Evolutionary conservation across 2,113 vertebrate species (phyloP).

Genomic region (Corapipo altera): DNA sequence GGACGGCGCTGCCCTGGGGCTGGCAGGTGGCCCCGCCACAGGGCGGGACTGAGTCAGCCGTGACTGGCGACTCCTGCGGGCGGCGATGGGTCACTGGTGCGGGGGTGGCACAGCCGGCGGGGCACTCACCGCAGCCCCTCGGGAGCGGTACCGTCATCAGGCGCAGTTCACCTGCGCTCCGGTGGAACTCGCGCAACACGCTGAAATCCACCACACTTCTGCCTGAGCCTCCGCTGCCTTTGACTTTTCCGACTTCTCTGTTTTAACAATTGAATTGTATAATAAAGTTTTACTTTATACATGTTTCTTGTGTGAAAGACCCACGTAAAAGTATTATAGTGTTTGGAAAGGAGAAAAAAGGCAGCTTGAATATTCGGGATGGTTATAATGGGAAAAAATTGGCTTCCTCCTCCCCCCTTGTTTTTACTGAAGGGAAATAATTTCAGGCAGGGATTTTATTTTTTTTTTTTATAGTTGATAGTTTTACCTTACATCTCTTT

Average conservation of each 20-base stretch:
- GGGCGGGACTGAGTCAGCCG: neutral
- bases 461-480: neutral
- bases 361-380: neutral
- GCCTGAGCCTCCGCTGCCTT: neutral
- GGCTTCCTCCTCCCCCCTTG: neutral
- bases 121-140: neutral
- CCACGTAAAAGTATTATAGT: neutral
- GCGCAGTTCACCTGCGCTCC: neutral
- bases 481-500: neutral
- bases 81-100: neutral
- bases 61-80: neutral
- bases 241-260: neutral
- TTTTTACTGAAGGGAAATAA: neutral
- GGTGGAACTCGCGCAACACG: rapidly evolving
- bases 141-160: rapidly evolving
- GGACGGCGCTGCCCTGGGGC: neutral
- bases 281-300: neutral
- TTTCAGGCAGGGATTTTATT: neutral
- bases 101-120: neutral
- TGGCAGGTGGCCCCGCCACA: neutral
- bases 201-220: neutral
- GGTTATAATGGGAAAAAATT: neutral
- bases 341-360: neutral
- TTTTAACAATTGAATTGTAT: rapidly evolving
- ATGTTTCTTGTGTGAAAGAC: neutral